A percentile compares a stretch with the other conserved stretches of the same genome.
Evolutionary conservation across 2,888 invertebrate genomes (phyloP).

Genomic region (Drosophila lutescens): DNA sequence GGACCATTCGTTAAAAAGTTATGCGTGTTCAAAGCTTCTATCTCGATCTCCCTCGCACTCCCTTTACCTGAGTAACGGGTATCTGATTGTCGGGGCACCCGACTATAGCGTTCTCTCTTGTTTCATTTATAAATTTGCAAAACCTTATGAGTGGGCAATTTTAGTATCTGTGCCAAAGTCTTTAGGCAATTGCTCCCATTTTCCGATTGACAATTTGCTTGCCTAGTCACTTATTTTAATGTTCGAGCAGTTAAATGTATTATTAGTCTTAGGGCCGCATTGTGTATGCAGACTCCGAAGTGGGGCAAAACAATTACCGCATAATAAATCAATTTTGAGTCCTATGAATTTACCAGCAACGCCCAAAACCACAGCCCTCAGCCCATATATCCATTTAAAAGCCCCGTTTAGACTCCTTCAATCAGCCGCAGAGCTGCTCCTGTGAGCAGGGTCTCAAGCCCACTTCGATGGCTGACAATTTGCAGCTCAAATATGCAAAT

Average conservation of each 20-base stretch:
- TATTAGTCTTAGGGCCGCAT: constrained; percentile 61
- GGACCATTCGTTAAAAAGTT: no score
- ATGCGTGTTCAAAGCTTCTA: no score
- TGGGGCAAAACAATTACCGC: constrained; percentile 82
- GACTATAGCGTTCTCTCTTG: no score
- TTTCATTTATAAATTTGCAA: no score
- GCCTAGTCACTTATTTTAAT: constrained; percentile 53
- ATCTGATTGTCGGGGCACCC: no score
- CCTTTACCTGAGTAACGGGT: no score
- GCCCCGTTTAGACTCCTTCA: constrained; percentile 51
- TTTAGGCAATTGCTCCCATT: constrained; percentile 10
- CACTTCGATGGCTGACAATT: constrained; percentile 56
- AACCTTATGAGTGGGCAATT: background rate
- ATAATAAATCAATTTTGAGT: constrained; percentile 81
- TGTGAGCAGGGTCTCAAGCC: constrained; percentile 25
- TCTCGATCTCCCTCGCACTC: no score
- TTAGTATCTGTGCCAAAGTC: constrained; percentile 25
- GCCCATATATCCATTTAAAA: constrained; percentile 31
- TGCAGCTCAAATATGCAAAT: constrained; percentile 74
- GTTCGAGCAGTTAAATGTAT: constrained; percentile 51
- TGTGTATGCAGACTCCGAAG: constrained; percentile 67
- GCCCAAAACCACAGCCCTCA: constrained; percentile 16
- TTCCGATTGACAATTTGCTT: constrained; percentile 36
- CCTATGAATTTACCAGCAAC: constrained; percentile 70
- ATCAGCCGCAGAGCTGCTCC: constrained; percentile 56